phyloP scores from a whole-genome alignment of 2,797 vertebrate species.

The Manis crassicaudata region DNA sequence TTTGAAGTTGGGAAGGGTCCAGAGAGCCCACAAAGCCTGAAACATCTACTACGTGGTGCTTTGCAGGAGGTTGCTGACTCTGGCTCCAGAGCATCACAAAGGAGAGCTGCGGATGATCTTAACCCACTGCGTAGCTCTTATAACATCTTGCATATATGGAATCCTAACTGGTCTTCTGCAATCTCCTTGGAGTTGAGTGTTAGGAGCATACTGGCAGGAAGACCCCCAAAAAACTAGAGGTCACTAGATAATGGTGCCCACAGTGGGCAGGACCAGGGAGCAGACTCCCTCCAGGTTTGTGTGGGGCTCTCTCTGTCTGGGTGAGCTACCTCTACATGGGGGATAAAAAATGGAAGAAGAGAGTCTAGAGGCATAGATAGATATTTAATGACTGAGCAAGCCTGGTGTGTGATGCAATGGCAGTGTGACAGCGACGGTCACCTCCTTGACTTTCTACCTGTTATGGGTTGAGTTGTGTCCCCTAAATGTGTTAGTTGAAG shows the following conservation, averaged over 20 bases:
- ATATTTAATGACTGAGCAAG: background rate
- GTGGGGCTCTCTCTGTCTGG: background rate
- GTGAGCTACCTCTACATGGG: background rate
- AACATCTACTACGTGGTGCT: background rate
- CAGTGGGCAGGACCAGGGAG: background rate
- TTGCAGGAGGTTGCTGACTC: rapidly evolving
- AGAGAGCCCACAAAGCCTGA: rapidly evolving
- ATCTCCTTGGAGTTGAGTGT: background rate
- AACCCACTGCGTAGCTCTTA: rapidly evolving
- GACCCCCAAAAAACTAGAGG: background rate
- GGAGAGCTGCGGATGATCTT: rapidly evolving
- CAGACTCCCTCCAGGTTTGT: too few relatives aligned
- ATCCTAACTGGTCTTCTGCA: rapidly evolving
- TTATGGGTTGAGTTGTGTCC: background rate
- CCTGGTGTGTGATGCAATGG: background rate
- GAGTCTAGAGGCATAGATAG: background rate
- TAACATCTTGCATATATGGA: rapidly evolving
- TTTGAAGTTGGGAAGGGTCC: background rate
- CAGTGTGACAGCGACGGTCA: background rate
- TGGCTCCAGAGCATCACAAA: rapidly evolving
- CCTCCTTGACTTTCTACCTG: background rate
- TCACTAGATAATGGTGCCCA: background rate
- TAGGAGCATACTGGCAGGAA: rapidly evolving
- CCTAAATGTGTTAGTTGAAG: background rate
- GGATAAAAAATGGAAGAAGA: background rate